phyloP scores from a whole-genome alignment of 2,113 vertebrate genomes.

The Nanorana parkeri region DNA sequence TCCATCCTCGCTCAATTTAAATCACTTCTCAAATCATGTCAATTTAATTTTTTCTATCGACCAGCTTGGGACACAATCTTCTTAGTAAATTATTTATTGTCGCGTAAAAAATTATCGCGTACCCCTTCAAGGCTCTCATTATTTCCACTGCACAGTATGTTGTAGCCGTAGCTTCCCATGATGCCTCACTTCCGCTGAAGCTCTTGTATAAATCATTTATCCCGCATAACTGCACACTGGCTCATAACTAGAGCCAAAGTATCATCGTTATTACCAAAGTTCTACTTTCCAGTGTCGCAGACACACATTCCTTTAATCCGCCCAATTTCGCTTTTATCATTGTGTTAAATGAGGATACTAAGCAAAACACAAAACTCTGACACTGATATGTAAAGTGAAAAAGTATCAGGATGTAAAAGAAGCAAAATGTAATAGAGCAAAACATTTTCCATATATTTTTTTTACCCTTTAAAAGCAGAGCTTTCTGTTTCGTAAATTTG shows the following conservation, averaged over 20 bases:
- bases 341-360: too few species aligned
- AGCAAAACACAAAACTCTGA: too few species aligned
- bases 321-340: too few species aligned
- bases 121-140: constrained; percentile 21
- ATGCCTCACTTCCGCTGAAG: constrained; percentile 3
- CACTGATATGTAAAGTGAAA: too few species aligned
- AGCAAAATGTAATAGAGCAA: too few species aligned
- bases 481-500: too few species aligned
- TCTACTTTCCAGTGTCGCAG: neutral
- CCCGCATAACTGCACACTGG: neutral
- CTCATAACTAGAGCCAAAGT: constrained; percentile 22
- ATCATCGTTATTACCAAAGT: constrained; percentile 14
- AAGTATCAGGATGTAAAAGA: too few species aligned
- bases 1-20: too few species aligned
- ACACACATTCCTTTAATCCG: too few species aligned
- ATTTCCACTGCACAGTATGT: constrained; percentile 6
- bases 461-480: too few species aligned
- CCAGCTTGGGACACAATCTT: neutral
- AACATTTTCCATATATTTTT: too few species aligned
- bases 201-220: constrained; percentile 13
- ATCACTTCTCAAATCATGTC: neutral
- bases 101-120: constrained; percentile 11
- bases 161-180: neutral
- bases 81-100: constrained; percentile 7
- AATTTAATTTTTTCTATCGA: constrained; percentile 7